Conservation (phyloP, 2,888 invertebrate species). For the Orthosia gothica region DNA sequence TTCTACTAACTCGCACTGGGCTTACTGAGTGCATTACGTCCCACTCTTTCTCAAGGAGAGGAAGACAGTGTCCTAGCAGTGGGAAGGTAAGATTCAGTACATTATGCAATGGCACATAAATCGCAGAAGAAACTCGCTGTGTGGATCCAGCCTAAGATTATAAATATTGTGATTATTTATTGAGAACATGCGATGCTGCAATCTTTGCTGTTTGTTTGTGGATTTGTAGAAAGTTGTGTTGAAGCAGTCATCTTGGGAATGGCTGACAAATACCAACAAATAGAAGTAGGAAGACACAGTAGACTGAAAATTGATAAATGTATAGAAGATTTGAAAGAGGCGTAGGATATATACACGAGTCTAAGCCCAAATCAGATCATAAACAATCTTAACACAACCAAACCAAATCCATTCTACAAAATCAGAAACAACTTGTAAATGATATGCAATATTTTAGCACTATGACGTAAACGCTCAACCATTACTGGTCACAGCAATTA, state of each 20-base stretch:
- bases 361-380: not conserved
- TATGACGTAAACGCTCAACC: constrained; percentile 44
- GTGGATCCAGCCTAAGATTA: constrained; percentile 62
- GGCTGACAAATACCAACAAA: not conserved
- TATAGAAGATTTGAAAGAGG: not conserved
- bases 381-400: not conserved
- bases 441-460: constrained; percentile 46
- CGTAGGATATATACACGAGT: no score
- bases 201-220: constrained; percentile 45
- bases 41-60: not conserved
- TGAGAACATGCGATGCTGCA: constrained; percentile 69
- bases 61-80: not conserved
- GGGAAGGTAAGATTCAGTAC: not conserved
- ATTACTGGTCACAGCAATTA: constrained; percentile 51
- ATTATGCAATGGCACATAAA: not conserved
- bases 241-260: not conserved
- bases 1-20: not conserved
- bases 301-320: not conserved
- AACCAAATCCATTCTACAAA: constrained; percentile 4
- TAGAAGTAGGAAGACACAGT: not conserved
- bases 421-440: constrained; percentile 49
- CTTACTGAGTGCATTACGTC: not conserved
- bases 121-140: not conserved
- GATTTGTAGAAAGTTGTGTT: constrained; percentile 40
- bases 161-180: constrained; percentile 76